phyloP scores from a whole-genome alignment of 2,888 invertebrate species.

The Euzophera pinguis region DNA sequence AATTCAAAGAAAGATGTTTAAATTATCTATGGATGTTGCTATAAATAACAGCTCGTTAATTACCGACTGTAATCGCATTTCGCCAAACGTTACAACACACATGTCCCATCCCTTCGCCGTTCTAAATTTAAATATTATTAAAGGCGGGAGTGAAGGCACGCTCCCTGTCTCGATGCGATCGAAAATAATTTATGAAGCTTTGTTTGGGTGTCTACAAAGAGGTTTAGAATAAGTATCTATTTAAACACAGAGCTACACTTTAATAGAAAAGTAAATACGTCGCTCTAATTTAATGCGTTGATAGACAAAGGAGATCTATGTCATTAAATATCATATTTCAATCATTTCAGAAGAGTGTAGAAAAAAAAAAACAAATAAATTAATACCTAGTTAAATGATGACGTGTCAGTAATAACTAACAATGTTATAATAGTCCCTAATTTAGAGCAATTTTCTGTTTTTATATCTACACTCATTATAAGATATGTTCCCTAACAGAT shows the following conservation, averaged over 20 bases:
- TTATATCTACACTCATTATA: constrained; percentile 31
- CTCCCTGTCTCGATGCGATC: constrained; percentile 65
- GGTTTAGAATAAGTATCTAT: constrained; percentile 18
- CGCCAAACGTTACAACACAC: constrained; percentile 78
- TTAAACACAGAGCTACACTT: constrained; percentile 7
- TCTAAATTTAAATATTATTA: constrained; percentile 76
- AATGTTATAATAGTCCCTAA: constrained; percentile 11
- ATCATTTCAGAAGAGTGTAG: background rate
- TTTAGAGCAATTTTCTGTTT: constrained; percentile 20
- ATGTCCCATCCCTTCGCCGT: constrained; percentile 79
- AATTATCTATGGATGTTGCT: constrained; percentile 45
- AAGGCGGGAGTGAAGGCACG: constrained; percentile 64
- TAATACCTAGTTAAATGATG: background rate
- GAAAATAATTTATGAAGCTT: constrained; percentile 68
- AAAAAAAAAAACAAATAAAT: background rate
- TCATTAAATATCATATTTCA: background rate
- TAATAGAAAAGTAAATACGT: background rate
- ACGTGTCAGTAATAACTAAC: constrained; percentile 2
- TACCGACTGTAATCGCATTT: constrained; percentile 77
- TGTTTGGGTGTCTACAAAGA: constrained; percentile 31
- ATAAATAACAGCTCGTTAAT: constrained; percentile 76
- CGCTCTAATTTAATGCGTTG: constrained; percentile 3
- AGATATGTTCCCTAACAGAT: constrained; percentile 33
- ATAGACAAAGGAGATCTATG: constrained; percentile 1
- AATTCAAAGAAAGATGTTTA: constrained; percentile 57